phyloP scores from a whole-genome alignment of 2,797 vertebrate genomes.

The Thunnus albacares region DNA sequence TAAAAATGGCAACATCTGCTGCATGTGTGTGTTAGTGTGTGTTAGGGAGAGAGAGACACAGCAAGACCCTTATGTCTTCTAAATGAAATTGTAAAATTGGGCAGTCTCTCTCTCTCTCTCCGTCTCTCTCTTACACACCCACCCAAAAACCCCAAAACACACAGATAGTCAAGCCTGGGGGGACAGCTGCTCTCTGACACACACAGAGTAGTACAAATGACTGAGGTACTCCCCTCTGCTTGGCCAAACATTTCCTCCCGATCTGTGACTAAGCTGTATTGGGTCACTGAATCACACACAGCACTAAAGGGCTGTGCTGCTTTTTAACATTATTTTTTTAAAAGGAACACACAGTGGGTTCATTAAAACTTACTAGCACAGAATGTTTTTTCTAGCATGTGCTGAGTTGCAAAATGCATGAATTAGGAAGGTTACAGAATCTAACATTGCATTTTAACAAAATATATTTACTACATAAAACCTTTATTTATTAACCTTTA shows the following conservation, averaged over 20 bases:
- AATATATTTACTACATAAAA: background rate
- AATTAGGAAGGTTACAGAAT: background rate
- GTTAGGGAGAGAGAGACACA: background rate
- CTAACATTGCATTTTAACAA: background rate
- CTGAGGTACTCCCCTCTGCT: slow-evolving; percentile 45
- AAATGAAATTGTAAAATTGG: no score
- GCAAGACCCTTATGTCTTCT: no score
- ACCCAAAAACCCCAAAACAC: slow-evolving; percentile 47
- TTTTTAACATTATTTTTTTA: slow-evolving; percentile 44
- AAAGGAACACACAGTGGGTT: slow-evolving; percentile 20
- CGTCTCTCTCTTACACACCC: slow-evolving; percentile 17
- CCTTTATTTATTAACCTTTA: background rate
- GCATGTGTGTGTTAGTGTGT: slow-evolving; percentile 21
- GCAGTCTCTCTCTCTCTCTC: slow-evolving; percentile 33
- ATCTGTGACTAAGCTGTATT: slow-evolving; percentile 48
- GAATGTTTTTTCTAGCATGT: background rate
- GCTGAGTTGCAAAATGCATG: slow-evolving; percentile 4
- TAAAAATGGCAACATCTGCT: slow-evolving; percentile 51
- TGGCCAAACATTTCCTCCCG: slow-evolving; percentile 46
- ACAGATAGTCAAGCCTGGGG: slow-evolving; percentile 59
- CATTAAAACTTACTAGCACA: slow-evolving; percentile 20
- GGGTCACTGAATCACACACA: slow-evolving; percentile 43
- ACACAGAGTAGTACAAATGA: slow-evolving; percentile 49
- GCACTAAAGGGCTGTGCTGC: slow-evolving; percentile 7
- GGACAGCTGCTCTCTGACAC: slow-evolving; percentile 76